These are phyloP conservation scores for Macrotus californicus DNA, from an alignment of 2,113 vertebrate species.

Conservation along the genomic window DNA sequence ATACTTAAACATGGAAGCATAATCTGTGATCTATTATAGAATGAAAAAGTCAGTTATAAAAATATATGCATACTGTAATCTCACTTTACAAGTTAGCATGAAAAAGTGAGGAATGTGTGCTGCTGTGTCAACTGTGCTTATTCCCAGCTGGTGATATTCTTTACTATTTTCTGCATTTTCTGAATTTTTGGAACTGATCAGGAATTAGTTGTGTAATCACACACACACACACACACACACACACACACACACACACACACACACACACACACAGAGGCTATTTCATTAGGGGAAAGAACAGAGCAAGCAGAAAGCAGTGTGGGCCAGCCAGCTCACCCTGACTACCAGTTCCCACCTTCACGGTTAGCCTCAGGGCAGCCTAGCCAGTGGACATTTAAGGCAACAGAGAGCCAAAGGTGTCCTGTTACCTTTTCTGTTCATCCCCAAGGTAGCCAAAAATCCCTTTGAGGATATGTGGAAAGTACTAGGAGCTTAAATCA, in stretches of 20 bases:
- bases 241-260: not conserved
- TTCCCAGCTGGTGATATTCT: not conserved
- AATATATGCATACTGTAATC: not conserved
- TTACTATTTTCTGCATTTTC: not conserved
- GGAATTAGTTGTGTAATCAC: not conserved
- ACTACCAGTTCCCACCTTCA: not conserved
- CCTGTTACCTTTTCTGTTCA: not conserved
- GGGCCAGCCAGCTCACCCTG: not conserved
- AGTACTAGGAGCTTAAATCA: not conserved
- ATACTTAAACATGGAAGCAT: not conserved
- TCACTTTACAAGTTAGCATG: not conserved
- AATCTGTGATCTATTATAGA: not conserved
- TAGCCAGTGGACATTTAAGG: not conserved
- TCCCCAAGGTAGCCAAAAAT: not conserved
- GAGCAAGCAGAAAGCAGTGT: not conserved
- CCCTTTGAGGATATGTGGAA: not conserved
- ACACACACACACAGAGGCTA: not conserved
- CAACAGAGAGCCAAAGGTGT: not conserved
- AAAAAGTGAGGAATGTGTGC: not conserved
- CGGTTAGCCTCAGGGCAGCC: not conserved
- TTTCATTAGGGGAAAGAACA: not conserved
- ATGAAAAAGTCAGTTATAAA: not conserved
- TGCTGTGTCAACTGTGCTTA: not conserved
- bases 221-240: not conserved
- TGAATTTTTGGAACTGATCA: not conserved